phyloP scores from a whole-genome alignment of 2,888 invertebrate genomes.

The Torymus tubicola region DNA sequence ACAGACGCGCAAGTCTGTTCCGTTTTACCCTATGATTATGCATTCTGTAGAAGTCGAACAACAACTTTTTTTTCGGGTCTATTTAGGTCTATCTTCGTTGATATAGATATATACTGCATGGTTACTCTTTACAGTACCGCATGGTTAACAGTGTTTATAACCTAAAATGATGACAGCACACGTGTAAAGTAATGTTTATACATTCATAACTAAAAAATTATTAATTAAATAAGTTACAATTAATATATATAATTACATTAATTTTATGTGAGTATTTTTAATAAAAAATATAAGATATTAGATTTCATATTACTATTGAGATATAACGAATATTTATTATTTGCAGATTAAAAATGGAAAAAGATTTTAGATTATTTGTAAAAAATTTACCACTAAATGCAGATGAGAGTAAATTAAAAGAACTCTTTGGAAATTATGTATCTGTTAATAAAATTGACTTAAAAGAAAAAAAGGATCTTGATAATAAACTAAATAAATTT shows the following conservation, averaged over 20 bases:
- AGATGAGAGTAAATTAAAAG: conserved; percentile 51
- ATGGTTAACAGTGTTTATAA: neutral
- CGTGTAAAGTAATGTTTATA: too few relatives aligned
- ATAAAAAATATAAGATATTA: neutral
- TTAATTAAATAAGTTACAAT: neutral
- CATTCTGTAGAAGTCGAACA: too few relatives aligned
- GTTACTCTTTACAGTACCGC: too few relatives aligned
- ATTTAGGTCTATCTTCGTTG: too few relatives aligned
- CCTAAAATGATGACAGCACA: neutral
- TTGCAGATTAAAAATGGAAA: conserved; percentile 60
- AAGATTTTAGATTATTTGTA: conserved; percentile 61
- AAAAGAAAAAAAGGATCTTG: conserved; percentile 60
- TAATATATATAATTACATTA: too few relatives aligned
- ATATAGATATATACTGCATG: too few relatives aligned
- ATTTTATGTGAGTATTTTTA: too few relatives aligned
- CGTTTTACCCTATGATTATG: too few relatives aligned
- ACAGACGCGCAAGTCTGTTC: too few relatives aligned
- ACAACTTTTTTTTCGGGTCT: too few relatives aligned
- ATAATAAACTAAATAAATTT: conserved; percentile 59
- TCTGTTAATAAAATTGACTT: conserved; percentile 61
- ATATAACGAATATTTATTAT: conserved; percentile 1
- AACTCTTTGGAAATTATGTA: conserved; percentile 59
- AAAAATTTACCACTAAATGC: conserved; percentile 60
- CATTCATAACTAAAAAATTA: too few relatives aligned
- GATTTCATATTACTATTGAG: neutral